A percentile compares a stretch with the other conserved stretches of the same genome.
Conservation (phyloP, 1,140 invertebrate genomes). For the Pseudomyrmex concolor region DNA sequence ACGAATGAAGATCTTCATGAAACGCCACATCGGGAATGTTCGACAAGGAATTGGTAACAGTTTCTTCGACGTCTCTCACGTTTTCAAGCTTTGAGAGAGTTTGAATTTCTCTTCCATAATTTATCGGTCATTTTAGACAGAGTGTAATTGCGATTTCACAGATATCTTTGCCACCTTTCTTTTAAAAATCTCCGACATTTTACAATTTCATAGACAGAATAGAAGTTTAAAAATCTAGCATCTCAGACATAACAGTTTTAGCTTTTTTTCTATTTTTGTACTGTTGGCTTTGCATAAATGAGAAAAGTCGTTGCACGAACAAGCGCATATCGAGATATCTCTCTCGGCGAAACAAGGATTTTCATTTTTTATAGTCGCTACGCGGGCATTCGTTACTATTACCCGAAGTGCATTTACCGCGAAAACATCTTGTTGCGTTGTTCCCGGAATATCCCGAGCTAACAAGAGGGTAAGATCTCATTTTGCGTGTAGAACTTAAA, state of each 20-base stretch:
- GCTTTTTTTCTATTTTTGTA: constrained; percentile 12
- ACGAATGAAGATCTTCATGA: constrained; percentile 38
- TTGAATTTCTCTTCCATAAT: neutral
- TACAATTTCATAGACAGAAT: no score
- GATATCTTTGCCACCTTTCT: neutral
- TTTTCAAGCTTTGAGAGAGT: constrained; percentile 3
- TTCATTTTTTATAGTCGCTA: constrained; percentile 49
- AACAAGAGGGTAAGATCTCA: constrained; percentile 65
- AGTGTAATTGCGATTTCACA: neutral
- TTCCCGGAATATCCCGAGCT: constrained; percentile 22
- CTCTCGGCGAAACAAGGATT: constrained; percentile 38
- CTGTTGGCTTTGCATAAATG: neutral
- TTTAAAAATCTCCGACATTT: neutral
- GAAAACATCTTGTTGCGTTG: constrained; percentile 31
- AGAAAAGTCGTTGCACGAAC: neutral
- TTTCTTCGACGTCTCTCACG: neutral
- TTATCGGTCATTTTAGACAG: neutral
- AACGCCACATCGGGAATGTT: constrained; percentile 20
- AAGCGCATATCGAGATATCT: constrained; percentile 43
- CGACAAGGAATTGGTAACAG: constrained; percentile 13
- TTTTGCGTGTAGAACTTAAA: constrained; percentile 70
- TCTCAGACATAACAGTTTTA: no score
- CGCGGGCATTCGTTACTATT: constrained; percentile 49
- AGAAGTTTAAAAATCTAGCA: no score
- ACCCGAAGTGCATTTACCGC: constrained; percentile 42